phyloP scores from a whole-genome alignment of 2,888 invertebrate species.

The Drosophila niveifrons region DNA sequence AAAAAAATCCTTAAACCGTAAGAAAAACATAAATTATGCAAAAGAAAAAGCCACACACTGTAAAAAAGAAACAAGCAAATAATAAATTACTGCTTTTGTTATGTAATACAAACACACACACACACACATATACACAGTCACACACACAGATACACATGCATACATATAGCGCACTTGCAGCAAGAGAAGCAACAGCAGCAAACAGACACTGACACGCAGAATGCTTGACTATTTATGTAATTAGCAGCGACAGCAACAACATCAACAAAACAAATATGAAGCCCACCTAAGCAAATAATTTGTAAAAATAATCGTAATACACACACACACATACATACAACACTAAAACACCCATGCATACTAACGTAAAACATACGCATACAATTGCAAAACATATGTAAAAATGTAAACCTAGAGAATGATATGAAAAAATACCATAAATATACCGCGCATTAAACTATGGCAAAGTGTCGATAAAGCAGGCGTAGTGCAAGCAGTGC shows the following conservation, averaged over 20 bases:
- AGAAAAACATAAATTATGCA: conserved; percentile 47
- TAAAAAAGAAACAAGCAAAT: conserved; percentile 66
- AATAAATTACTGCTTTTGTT: conserved; percentile 66
- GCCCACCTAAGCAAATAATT: conserved; percentile 80
- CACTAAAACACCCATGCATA: conserved; percentile 22
- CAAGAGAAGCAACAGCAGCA: not conserved
- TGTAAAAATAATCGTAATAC: conserved; percentile 71
- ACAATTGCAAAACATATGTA: conserved; percentile 49
- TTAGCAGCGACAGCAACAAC: conserved; percentile 56
- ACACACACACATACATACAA: conserved; percentile 21
- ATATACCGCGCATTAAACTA: conserved; percentile 13
- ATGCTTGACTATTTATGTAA: conserved; percentile 64
- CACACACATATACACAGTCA: conserved; percentile 26
- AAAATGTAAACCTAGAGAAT: conserved; percentile 44
- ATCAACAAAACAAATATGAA: conserved; percentile 75
- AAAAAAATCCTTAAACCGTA: conserved; percentile 63
- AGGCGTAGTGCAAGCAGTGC: conserved; percentile 28
- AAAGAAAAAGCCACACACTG: conserved; percentile 64
- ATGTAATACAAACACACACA: conserved; percentile 45
- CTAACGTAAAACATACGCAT: conserved; percentile 10
- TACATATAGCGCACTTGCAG: conserved; percentile 18
- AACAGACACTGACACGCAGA: conserved; percentile 43
- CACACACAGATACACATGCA: conserved; percentile 13
- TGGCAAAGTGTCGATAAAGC: conserved; percentile 34
- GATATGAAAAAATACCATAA: conserved; percentile 29